Conservation (phyloP, 2,797 vertebrate genomes). For the Streptopelia turtur region DNA sequence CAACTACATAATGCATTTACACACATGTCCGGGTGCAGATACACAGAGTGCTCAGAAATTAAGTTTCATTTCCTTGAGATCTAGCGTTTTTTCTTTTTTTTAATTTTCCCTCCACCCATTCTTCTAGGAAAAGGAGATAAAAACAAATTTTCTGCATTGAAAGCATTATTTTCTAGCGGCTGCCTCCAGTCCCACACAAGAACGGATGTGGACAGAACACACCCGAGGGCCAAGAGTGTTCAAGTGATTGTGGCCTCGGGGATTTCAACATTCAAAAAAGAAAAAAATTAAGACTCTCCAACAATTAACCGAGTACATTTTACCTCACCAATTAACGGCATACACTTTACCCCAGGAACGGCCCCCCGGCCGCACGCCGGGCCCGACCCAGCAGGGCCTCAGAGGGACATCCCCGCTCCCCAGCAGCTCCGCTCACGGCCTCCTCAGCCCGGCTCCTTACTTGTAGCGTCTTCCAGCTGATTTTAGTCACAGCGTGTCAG, state of each 20-base stretch:
- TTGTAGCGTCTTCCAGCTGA: rapidly evolving
- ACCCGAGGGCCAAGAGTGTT: no score
- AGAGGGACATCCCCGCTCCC: no score
- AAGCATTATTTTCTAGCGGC: rapidly evolving
- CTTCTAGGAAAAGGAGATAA: neutral
- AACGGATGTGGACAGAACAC: no score
- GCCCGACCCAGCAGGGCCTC: neutral
- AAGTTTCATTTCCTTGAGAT: rapidly evolving
- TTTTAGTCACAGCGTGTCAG: no score
- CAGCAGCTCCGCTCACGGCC: neutral
- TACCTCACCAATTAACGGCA: rapidly evolving
- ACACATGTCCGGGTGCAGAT: neutral
- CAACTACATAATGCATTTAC: no score
- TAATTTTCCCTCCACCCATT: no score
- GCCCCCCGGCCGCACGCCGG: neutral
- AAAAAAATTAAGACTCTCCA: no score
- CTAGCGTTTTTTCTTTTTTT: no score
- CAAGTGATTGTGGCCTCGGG: neutral
- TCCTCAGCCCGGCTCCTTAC: rapidly evolving
- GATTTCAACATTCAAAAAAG: neutral
- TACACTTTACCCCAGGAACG: rapidly evolving
- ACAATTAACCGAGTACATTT: rapidly evolving
- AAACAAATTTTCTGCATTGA: neutral
- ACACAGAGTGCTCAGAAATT: neutral
- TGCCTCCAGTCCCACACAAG: neutral